Conservation (phyloP, 2,888 invertebrate genomes). For the Orthosia gothica region DNA sequence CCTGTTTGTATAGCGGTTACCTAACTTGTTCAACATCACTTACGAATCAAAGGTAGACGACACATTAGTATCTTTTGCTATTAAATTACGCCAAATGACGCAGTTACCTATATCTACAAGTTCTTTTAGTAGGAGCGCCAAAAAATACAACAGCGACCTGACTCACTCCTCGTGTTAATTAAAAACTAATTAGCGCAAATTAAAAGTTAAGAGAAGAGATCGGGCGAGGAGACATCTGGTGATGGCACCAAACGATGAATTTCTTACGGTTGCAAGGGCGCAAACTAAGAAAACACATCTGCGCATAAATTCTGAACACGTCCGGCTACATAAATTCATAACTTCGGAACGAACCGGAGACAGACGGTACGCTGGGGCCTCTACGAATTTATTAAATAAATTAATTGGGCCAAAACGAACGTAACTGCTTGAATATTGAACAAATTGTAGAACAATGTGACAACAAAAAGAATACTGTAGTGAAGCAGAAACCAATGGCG, state of each 20-base stretch:
- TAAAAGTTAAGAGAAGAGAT: slow-evolving; percentile 56
- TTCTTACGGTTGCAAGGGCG: slow-evolving; percentile 77
- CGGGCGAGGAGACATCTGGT: slow-evolving; percentile 73
- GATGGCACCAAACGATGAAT: slow-evolving; percentile 71
- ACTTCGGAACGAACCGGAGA: slow-evolving; percentile 83
- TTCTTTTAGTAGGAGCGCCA: not conserved
- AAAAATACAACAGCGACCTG: slow-evolving; percentile 13
- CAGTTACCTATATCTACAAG: not conserved
- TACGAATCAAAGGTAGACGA: slow-evolving; percentile 1
- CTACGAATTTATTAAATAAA: slow-evolving; percentile 88
- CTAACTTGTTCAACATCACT: slow-evolving; percentile 15
- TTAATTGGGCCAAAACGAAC: slow-evolving; percentile 88
- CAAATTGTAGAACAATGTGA: slow-evolving; percentile 37
- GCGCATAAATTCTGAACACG: slow-evolving; percentile 88
- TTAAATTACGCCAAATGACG: not conserved
- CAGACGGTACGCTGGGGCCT: slow-evolving; percentile 83
- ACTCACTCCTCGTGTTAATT: slow-evolving; percentile 47
- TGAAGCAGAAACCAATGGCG: not conserved
- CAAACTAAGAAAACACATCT: slow-evolving; percentile 85
- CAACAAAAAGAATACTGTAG: not conserved
- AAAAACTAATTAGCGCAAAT: slow-evolving; percentile 59
- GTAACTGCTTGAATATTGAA: slow-evolving; percentile 82
- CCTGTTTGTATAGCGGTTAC: slow-evolving; percentile 20
- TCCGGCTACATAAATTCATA: slow-evolving; percentile 90
- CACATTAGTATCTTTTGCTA: not conserved